Evolutionary conservation across 2,797 vertebrate species (phyloP).

Genomic region (Nasua narica): DNA sequence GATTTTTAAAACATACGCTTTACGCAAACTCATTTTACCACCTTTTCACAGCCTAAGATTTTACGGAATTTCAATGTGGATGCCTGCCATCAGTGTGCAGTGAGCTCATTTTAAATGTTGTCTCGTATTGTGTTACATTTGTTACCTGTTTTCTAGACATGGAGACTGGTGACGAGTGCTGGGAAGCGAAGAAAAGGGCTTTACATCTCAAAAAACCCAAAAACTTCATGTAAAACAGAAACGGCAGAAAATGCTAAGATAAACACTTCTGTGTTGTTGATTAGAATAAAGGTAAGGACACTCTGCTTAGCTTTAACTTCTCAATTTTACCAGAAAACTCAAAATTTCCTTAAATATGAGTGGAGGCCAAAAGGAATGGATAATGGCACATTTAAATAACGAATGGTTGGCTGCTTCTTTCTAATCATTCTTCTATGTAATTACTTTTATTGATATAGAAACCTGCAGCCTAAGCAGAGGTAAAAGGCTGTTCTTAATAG

Average conservation of each 20-base stretch:
- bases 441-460: not conserved
- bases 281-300: not conserved
- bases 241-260: not conserved
- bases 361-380: not conserved
- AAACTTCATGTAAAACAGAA: not conserved
- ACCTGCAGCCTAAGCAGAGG: not conserved
- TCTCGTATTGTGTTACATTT: not conserved
- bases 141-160: not conserved
- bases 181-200: not conserved
- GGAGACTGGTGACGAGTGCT: not conserved
- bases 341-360: not conserved
- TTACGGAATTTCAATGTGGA: not conserved
- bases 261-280: not conserved
- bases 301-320: not conserved
- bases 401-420: not conserved
- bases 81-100: not conserved
- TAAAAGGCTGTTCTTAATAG: not conserved
- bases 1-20: not conserved
- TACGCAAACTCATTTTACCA: not conserved
- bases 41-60: not conserved
- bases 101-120: not conserved
- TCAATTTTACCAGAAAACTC: not conserved
- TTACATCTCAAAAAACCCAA: not conserved
- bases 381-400: not conserved
- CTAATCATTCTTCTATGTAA: not conserved